These are phyloP conservation scores for Ischnus inquisitorius DNA, from an alignment of 2,888 invertebrate genomes.

Conservation along the genomic window DNA sequence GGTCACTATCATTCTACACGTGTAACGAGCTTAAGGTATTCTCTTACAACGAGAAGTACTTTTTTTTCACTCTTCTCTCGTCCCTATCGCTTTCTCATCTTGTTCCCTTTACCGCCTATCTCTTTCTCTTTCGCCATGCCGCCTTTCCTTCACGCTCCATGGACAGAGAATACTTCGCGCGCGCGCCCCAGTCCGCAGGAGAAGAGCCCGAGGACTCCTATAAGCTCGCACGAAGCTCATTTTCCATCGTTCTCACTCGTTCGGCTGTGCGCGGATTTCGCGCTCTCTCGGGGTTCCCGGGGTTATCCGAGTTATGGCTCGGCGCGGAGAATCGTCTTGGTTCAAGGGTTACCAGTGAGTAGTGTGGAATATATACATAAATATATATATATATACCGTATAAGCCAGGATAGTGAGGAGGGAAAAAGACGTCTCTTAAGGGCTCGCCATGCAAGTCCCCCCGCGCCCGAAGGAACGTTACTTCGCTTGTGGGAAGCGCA, in stretches of 20 bases:
- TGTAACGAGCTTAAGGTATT: conserved; percentile 64
- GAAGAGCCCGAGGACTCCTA: conserved; percentile 38
- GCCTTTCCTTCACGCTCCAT: conserved; percentile 21
- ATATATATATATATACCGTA: background rate
- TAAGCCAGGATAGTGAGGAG: conserved; percentile 26
- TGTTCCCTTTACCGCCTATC: conserved; percentile 46
- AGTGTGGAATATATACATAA: conserved; percentile 18
- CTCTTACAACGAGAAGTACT: conserved; percentile 65
- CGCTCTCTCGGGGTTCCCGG: conserved; percentile 45
- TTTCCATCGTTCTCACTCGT: conserved; percentile 33
- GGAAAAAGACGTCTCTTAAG: conserved; percentile 60
- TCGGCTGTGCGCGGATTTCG: background rate
- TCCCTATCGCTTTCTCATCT: conserved; percentile 38
- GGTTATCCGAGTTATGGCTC: conserved; percentile 66
- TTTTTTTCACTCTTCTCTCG: conserved; percentile 33
- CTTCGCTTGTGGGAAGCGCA: conserved; percentile 37
- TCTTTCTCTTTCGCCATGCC: conserved; percentile 31
- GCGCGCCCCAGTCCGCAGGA: background rate
- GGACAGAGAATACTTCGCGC: conserved; percentile 6
- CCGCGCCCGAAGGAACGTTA: conserved; percentile 14
- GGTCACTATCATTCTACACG: conserved; percentile 63
- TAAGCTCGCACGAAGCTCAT: conserved; percentile 38
- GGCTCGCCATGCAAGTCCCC: conserved; percentile 23
- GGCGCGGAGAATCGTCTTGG: conserved; percentile 54
- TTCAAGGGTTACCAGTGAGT: conserved; percentile 66